Base-by-base conservation (phyloP, 2,888 invertebrate species). In the Pharmacophagus antenor region DNA sequence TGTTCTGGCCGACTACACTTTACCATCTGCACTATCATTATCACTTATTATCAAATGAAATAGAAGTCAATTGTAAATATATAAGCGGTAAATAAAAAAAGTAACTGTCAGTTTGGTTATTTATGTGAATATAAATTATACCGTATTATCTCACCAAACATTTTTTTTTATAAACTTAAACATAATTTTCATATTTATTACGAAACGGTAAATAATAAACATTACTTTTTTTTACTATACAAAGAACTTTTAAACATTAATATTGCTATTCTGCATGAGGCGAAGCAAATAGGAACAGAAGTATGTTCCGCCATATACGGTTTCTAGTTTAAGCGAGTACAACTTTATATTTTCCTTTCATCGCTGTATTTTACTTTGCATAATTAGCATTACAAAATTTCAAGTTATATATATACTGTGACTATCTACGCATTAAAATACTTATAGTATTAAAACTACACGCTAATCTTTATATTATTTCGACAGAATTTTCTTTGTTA, bases 361-460 rank as follows among this genome's bases (percentile, higher is more conserved):
- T 47, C 37, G 47, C 47, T 55, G 17, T 49, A 56, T 48, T 56
- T 47, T 48, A 37, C 18, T 56, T 56, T 41, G 49, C 37, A n/a
- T 55, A 55, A 55, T 27, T 55, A 47, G 31, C 31, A 46, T n/a
- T 55, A 31, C n/a, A 17, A 55, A 42, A 3, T 31, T 47, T 18
- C 23, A 12, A 42, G 44, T 20, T 31, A 8, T 15, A 46, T 18
- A 12, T n/a, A 10, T 44, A 10, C 18, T 46, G 20, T 46, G 4
- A 17, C 17, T 42, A n/a, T 31, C 3, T 42, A 42, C 17, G 8
- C 27, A 27, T 7, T 10, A 27, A 27, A 42, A 17, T n/a, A 1
- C 27, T 27, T 27, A 5, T 27, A 17, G 17, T 42, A 42, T 17
- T 42, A 17, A 17, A 42, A 42, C 12, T 47, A 22, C 31, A 2